Evolutionary conservation across 2,797 vertebrate species (phyloP), one percentile per base, ranked within the genome.

Genomic region (Gambusia yucatana): DNA sequence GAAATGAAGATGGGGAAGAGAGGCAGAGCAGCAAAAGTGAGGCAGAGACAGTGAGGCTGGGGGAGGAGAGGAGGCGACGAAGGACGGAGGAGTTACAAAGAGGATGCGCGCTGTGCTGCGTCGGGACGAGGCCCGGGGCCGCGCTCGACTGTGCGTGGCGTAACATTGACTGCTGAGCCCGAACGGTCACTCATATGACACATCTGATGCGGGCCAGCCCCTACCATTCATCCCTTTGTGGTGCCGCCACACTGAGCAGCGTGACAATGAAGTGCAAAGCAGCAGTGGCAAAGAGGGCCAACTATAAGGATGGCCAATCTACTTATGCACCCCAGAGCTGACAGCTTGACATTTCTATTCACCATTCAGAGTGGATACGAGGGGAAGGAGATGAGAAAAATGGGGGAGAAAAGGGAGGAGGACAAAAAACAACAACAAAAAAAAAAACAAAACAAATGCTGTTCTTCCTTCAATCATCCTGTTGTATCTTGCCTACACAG

Each of bases 301-400:
- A 93, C 94, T 94, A 94, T 94, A 95, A 96, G 94, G 95, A 95
- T 93, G 94, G 95, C 95, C 95, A 94, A 95, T 96, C 96, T 96
- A 95, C 95, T 96, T 95, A 96, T 96, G 93, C 94, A 94, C 92
- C 94, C 93, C 91, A 91, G 92, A 94, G 92, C 91, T 96, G 96
- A 96, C 95, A 96, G 95, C 95, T 95, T 96, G 96, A 96, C 95
- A 96, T 96, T 95, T 96, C 96, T 96, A 96, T 96, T 96, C 96
- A 96, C 91, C 91, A 82, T 91, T 92, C 90, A 91, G 86, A 90
- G 92, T 89, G 86, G 88, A 92, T 89, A 89, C 81, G 80, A 91
- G 80, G 83, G 87, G 87, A 77, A 83, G 48, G 82, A 59, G 85
- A 77, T 82, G 92, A 83, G 85, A 84, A 85, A 85, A 88, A 87